phyloP scores from a whole-genome alignment of 2,797 vertebrate species.

The Spheniscus humboldti region DNA sequence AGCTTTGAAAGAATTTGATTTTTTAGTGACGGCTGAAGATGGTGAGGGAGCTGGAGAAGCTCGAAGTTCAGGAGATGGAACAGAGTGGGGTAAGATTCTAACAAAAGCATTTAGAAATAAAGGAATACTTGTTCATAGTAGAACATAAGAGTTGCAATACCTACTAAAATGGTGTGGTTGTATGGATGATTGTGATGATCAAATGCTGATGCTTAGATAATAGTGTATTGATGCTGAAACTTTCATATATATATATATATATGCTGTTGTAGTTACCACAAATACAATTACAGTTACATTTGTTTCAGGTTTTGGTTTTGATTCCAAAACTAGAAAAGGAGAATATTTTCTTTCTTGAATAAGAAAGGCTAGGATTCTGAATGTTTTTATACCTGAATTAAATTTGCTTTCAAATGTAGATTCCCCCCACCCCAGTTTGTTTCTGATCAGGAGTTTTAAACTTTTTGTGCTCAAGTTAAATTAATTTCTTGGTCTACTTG shows the following conservation, averaged over 20 bases:
- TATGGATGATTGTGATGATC: neutral
- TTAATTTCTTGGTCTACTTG: neutral
- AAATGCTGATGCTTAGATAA: neutral
- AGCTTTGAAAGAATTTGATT: constrained; percentile 98
- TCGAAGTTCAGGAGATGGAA: constrained; percentile 96
- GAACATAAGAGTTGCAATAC: neutral
- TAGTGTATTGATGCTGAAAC: neutral
- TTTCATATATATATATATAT: neutral
- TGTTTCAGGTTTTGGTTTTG: neutral
- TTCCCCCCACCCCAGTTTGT: neutral
- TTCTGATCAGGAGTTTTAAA: neutral
- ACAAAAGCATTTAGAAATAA: neutral
- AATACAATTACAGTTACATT: neutral
- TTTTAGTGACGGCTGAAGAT: constrained; percentile 97
- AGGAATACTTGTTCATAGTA: neutral
- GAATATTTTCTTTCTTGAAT: neutral
- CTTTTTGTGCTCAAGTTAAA: neutral
- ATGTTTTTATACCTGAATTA: neutral
- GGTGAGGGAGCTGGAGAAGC: constrained; percentile 97
- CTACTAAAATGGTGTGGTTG: neutral
- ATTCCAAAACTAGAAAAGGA: neutral
- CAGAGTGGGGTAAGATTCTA: constrained; percentile 92
- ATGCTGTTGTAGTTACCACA: neutral
- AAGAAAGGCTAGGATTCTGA: neutral
- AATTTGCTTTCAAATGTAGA: neutral